phyloP scores from a whole-genome alignment of 2,888 invertebrate genomes.

The Limenitis camilla region DNA sequence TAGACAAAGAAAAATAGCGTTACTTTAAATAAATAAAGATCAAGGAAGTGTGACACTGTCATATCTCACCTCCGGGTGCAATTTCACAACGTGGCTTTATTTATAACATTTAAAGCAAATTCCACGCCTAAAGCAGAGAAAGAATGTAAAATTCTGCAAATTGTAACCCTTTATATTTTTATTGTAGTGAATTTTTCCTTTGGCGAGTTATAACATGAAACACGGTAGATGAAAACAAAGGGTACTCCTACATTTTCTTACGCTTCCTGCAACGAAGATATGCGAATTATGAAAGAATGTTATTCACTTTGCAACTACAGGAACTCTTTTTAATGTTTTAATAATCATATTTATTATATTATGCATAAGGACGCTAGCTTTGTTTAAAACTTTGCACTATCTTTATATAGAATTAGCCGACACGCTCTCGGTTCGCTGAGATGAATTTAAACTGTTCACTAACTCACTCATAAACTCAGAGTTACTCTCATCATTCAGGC shows the following conservation, averaged over 20 bases:
- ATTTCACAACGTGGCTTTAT: neutral
- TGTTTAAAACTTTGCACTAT: neutral
- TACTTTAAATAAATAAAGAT: too few relatives aligned
- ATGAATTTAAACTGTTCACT: too few relatives aligned
- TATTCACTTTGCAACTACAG: slow-evolving; percentile 5
- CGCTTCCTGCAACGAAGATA: slow-evolving; percentile 23
- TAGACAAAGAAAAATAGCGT: too few relatives aligned
- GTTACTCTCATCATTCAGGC: too few relatives aligned
- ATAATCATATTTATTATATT: neutral
- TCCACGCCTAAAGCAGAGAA: slow-evolving; percentile 24
- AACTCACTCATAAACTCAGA: too few relatives aligned
- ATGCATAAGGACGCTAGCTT: neutral
- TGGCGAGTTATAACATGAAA: slow-evolving; percentile 27
- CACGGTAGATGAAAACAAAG: slow-evolving; percentile 21
- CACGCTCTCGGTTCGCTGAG: too few relatives aligned
- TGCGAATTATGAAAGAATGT: slow-evolving; percentile 23
- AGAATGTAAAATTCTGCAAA: slow-evolving; percentile 30
- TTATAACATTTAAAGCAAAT: slow-evolving; percentile 8
- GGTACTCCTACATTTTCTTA: slow-evolving; percentile 19
- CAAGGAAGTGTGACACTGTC: too few relatives aligned
- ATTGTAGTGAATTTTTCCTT: slow-evolving; percentile 29
- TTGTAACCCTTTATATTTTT: slow-evolving; percentile 33
- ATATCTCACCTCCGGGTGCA: neutral
- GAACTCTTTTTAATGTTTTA: neutral
- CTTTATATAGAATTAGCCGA: neutral